Base-by-base conservation (phyloP, 2,113 vertebrate species). In the Panthera uncia region DNA sequence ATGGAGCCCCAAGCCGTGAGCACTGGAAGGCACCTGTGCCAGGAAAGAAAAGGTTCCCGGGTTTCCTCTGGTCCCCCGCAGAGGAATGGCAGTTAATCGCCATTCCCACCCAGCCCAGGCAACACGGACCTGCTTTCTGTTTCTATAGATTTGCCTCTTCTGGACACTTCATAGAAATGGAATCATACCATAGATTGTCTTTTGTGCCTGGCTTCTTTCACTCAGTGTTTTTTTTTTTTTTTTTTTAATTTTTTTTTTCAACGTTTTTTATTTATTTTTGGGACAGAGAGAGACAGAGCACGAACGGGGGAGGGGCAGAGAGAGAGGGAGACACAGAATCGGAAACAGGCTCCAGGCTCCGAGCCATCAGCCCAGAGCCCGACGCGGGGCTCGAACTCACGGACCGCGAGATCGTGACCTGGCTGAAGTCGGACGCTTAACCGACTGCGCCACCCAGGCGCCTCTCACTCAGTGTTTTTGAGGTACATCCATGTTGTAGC, bases 171-270 rank as follows among this genome's bases (percentile, higher is more conserved):
- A 1, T 4, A 0, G 25, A 14, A 27, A 29, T 18, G 88, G 90
- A 25, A 4, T 36, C 29, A 2, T 11, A 29, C 0, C 9, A 4
- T 27, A 0, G 0, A 10, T 12, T 2, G 57, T 79, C 52, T 68
- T 91, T 74, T 1, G 7, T 36, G 63, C 69, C 78, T 83, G 93
- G 50, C 21, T 81, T 78, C 63, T 94, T 45, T 45, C 5, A n/a
- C 50, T 48, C 52, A 7, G 19, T 55, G 57, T 71, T 91, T 92
- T 65, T 29, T n/a, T n/a, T n/a, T n/a, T n/a, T n/a, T n/a, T n/a
- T n/a, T n/a, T n/a, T n/a, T n/a, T n/a, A n/a, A n/a, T n/a, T n/a
- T n/a, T n/a, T n/a, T n/a, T n/a, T n/a, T n/a, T n/a, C n/a, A n/a
- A n/a, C n/a, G n/a, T n/a, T n/a, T n/a, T n/a, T n/a, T n/a, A n/a